Evolutionary conservation across 2,888 invertebrate genomes (phyloP).

Genomic region (Cyaniris semiargus): DNA sequence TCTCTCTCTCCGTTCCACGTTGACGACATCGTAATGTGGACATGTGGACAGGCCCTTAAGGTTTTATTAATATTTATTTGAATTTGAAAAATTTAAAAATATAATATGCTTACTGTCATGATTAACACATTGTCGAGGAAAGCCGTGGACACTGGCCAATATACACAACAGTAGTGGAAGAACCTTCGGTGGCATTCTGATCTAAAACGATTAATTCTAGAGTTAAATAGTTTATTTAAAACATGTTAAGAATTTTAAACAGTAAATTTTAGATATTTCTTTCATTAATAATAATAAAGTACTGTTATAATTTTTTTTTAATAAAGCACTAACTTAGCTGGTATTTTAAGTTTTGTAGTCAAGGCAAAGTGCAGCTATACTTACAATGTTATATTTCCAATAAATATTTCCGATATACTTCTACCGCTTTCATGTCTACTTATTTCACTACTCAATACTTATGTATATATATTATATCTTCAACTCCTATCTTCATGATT

Average conservation of each 20-base stretch:
- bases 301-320: too few species aligned
- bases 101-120: not conserved
- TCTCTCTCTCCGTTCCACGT: too few species aligned
- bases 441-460: not conserved
- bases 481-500: constrained; percentile 4
- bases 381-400: not conserved
- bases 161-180: not conserved
- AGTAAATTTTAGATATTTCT: too few species aligned
- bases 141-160: not conserved
- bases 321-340: too few species aligned
- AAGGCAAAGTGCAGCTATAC: not conserved
- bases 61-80: too few species aligned
- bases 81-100: not conserved
- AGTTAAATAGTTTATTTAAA: not conserved
- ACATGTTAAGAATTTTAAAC: too few species aligned
- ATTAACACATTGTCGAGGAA: constrained; percentile 5
- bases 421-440: not conserved
- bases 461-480: not conserved
- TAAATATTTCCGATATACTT: not conserved
- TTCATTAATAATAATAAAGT: too few species aligned
- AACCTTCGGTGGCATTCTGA: not conserved
- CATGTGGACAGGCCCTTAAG: too few species aligned
- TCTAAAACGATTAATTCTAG: not conserved
- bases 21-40: too few species aligned
- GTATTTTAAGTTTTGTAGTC: too few species aligned